Evolutionary conservation across 2,888 invertebrate species (phyloP), one percentile per base, ranked within the genome.

Genomic region (Odiellus spinosus): DNA sequence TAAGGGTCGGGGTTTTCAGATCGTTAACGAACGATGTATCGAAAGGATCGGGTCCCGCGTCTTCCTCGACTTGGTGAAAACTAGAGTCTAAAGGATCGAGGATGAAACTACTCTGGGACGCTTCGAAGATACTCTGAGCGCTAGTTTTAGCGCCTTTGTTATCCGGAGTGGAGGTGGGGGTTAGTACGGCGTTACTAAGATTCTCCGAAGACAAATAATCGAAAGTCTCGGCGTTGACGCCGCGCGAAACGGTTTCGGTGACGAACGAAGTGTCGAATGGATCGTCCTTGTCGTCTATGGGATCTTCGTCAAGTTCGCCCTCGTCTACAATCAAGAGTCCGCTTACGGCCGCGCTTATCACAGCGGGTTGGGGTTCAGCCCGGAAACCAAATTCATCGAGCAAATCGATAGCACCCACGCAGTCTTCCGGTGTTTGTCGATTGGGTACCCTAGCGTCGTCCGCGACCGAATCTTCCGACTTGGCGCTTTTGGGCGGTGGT

Each of bases 191-290:
- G 8, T 8, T 8, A 8, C 26, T 26, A 26, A 4, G 5, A 26
- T 4, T 26, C 4, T 26, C 26, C 26, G 26, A 26, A 8, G 26
- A 26, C 8, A 26, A 26, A 26, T 6, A 26, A 26, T 26, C 26
- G 26, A 26, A 4, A 8, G 4, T 26, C 5, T 4, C 26, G 26
- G 5, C 8, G 26, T 8, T 26, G 26, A 26, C 26, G n/a, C n/a
- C n/a, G n/a, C n/a, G n/a, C 26, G 26, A 4, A 8, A 26, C 26
- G 4, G 4, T 26, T 26, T 26, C 26, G 26, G 4, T 26, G 26
- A 26, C 26, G 46, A 75, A 71, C 12, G 78, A 73, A 5, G 76
- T 79, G 57, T 82, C 82, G 55, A 76, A 76, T 2, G 77, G 76
- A 64, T 82, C 81, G 35, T 64, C 63, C 40, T 69, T 66, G 8